phyloP scores from a whole-genome alignment of 2,113 vertebrate species.

The Prunella fulvescens region DNA sequence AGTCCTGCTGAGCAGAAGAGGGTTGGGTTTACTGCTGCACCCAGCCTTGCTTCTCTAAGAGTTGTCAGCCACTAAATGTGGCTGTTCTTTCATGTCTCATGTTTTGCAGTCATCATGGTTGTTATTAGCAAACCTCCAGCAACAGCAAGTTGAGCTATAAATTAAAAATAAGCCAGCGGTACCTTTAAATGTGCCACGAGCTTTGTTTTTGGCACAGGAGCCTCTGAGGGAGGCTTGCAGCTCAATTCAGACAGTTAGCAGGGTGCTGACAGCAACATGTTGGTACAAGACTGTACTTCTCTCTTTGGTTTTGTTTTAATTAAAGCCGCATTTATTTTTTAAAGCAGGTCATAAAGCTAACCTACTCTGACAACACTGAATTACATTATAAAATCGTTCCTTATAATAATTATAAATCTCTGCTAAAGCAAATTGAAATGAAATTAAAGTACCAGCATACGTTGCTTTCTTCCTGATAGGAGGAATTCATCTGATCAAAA shows the following conservation, averaged over 20 bases:
- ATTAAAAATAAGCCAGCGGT: conserved; percentile 38
- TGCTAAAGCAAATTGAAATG: conserved; percentile 60
- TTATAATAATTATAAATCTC: conserved; percentile 61
- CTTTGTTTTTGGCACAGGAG: conserved; percentile 39
- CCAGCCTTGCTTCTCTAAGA: neutral
- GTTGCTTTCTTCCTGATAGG: conserved; percentile 2
- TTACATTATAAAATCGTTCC: conserved; percentile 55
- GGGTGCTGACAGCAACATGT: conserved; percentile 71
- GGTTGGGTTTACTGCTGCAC: neutral
- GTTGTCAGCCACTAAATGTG: neutral
- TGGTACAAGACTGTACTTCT: conserved; percentile 63
- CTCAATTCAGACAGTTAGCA: conserved; percentile 62
- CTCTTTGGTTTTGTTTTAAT: conserved; percentile 70
- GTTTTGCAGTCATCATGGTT: neutral
- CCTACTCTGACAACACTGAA: conserved; percentile 60
- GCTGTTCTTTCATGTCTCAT: neutral
- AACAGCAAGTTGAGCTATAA: conserved; percentile 8
- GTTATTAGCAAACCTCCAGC: conserved; percentile 28
- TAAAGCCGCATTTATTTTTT: conserved; percentile 67
- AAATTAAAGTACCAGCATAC: conserved; percentile 1
- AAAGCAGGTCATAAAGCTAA: conserved; percentile 66
- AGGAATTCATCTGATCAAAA: conserved; percentile 3
- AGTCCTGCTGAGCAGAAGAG: neutral
- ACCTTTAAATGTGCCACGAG: conserved; percentile 50
- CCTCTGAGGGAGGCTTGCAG: conserved; percentile 19